phyloP scores from a whole-genome alignment of 2,797 vertebrate genomes.

The Orientallactaga sibirica region DNA sequence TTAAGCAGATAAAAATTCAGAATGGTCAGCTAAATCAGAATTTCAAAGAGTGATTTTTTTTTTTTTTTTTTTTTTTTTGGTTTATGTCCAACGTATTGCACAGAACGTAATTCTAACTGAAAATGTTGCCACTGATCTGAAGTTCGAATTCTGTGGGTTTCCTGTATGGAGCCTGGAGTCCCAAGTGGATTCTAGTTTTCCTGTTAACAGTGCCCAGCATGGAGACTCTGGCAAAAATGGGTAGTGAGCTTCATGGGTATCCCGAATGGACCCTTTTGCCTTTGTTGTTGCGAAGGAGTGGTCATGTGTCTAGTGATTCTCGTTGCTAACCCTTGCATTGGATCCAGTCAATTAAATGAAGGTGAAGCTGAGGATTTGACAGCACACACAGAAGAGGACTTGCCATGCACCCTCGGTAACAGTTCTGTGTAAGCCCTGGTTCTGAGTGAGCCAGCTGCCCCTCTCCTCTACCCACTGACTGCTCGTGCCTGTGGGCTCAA shows the following conservation, averaged over 20 bases:
- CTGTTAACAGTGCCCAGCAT: not conserved
- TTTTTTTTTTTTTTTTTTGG: not conserved
- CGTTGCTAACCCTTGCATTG: conserved; percentile 53
- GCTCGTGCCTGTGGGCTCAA: conserved; percentile 71
- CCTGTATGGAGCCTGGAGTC: not conserved
- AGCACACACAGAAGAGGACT: conserved; percentile 20
- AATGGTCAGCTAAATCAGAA: not conserved
- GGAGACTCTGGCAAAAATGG: not conserved
- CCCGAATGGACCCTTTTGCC: not conserved
- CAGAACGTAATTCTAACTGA: not conserved
- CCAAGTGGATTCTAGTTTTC: not conserved
- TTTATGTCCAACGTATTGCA: not conserved
- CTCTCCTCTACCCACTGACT: conserved; percentile 14
- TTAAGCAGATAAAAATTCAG: conserved; percentile 1
- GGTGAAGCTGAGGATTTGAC: conserved; percentile 69
- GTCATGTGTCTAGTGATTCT: not conserved
- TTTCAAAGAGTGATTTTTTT: not conserved
- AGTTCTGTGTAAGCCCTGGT: not conserved
- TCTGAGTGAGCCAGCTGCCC: conserved; percentile 27
- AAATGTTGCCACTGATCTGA: not conserved
- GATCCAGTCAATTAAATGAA: conserved; percentile 60
- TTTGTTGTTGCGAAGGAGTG: not conserved
- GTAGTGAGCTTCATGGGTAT: no score
- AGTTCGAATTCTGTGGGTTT: not conserved
- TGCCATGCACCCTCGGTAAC: conserved; percentile 44